A percentile compares a stretch with the other conserved stretches of the same genome.
These are phyloP conservation scores for Tipula helvola DNA, from an alignment of 2,888 invertebrate species.

Conservation along the genomic window DNA sequence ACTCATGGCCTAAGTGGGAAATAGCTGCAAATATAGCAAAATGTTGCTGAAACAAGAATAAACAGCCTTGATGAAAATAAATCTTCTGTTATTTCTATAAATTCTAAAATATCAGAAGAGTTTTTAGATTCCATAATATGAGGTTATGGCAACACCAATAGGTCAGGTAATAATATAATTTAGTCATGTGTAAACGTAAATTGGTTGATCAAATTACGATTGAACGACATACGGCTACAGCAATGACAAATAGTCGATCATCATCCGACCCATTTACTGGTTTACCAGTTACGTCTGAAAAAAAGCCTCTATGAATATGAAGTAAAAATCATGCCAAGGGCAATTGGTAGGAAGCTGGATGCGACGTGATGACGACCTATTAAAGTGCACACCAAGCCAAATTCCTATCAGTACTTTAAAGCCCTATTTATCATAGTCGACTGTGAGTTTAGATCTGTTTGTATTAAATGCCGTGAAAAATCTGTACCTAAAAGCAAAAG, in stretches of 20 bases:
- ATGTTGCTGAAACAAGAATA: neutral
- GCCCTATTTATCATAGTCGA: neutral
- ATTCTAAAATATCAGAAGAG: slow-evolving; percentile 43
- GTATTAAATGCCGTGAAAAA: neutral
- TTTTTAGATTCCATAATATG: slow-evolving; percentile 54
- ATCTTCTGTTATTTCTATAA: neutral
- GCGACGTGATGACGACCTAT: neutral
- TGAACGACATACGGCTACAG: slow-evolving; percentile 44
- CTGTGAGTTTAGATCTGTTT: neutral
- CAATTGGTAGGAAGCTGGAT: slow-evolving; percentile 30
- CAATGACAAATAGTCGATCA: slow-evolving; percentile 46
- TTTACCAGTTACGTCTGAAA: slow-evolving; percentile 42
- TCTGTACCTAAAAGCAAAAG: neutral
- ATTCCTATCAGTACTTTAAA: neutral
- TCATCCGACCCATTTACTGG: slow-evolving; percentile 60
- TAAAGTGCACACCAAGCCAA: slow-evolving; percentile 12
- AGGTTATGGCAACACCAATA: slow-evolving; percentile 55
- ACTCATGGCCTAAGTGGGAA: no score
- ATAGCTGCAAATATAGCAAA: no score
- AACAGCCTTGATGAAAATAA: neutral
- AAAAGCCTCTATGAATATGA: slow-evolving; percentile 39
- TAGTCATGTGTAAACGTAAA: slow-evolving; percentile 31
- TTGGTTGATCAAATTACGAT: slow-evolving; percentile 51
- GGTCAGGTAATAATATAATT: slow-evolving; percentile 38
- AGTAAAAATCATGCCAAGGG: slow-evolving; percentile 38